These are phyloP conservation scores for Pseudomugil gertrudae DNA, from an alignment of 2,797 vertebrate genomes.

Conservation along the genomic window DNA sequence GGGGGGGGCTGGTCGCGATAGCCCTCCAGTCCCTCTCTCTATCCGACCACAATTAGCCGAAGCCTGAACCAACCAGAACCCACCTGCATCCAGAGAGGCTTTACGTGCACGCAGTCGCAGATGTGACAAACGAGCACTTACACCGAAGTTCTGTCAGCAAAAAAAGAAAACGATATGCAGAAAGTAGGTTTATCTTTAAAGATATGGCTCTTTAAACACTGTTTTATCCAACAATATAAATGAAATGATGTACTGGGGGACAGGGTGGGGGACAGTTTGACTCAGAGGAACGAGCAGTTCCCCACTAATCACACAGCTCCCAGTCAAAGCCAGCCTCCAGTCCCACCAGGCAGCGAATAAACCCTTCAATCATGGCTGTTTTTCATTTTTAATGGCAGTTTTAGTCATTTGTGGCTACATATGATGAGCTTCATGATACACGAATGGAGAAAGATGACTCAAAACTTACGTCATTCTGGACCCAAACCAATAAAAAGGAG, in stretches of 20 bases:
- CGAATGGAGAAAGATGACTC: conserved; percentile 25
- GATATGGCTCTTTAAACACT: too few relatives aligned
- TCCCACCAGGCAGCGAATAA: conserved; percentile 26
- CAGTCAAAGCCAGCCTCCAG: conserved; percentile 40
- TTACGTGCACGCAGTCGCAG: conserved; percentile 37
- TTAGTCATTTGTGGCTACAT: not conserved
- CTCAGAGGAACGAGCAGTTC: conserved; percentile 12
- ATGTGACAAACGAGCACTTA: too few relatives aligned
- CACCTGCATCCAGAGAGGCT: conserved; percentile 23
- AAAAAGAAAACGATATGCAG: too few relatives aligned
- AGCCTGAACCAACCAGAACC: conserved; percentile 46
- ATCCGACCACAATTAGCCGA: conserved; percentile 54
- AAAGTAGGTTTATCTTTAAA: too few relatives aligned
- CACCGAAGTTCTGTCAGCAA: too few relatives aligned
- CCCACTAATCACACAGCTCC: conserved; percentile 32
- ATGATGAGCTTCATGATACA: not conserved
- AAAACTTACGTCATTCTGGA: conserved; percentile 5
- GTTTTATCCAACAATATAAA: too few relatives aligned
- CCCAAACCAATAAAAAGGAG: conserved; percentile 6
- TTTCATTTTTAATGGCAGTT: conserved; percentile 23
- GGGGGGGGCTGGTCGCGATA: conserved; percentile 8
- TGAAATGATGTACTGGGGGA: too few relatives aligned
- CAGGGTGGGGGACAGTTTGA: not conserved
- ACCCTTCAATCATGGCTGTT: conserved; percentile 22
- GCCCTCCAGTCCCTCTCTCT: conserved; percentile 33